A percentile compares a stretch with the other conserved stretches of the same genome.
Conservation (phyloP, 2,113 vertebrate genomes). For the Rhinolophus ferrumequinum region DNA sequence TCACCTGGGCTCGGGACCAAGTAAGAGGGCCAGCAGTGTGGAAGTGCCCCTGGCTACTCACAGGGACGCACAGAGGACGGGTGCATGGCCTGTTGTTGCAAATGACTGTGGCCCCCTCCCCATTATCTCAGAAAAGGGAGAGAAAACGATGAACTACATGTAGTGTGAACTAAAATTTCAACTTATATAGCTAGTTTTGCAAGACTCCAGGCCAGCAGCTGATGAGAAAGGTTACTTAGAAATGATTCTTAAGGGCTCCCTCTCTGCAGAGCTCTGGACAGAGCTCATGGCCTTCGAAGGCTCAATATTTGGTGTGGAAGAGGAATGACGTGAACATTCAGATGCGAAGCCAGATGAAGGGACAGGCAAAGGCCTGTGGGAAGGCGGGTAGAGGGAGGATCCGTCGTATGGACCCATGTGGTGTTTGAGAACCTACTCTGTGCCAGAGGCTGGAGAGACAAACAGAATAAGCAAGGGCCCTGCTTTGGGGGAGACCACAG, state of each 20-base stretch:
- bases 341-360: neutral
- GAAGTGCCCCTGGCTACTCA: neutral
- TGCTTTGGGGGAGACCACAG: neutral
- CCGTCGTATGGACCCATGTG: fast-evolving
- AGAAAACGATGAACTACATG: neutral
- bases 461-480: neutral
- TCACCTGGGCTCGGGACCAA: neutral
- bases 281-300: neutral
- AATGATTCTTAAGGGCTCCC: neutral
- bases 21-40: neutral
- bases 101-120: neutral
- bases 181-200: neutral
- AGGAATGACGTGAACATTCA: neutral
- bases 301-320: neutral
- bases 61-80: neutral
- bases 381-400: neutral
- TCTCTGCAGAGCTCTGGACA: neutral
- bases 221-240: neutral
- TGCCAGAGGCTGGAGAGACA: neutral
- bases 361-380: neutral
- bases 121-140: neutral
- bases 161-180: neutral
- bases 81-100: neutral
- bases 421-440: neutral
- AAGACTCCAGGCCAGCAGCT: neutral